Base-by-base conservation (phyloP, 2,797 vertebrate species). In the Tauraco hartlaubi region DNA sequence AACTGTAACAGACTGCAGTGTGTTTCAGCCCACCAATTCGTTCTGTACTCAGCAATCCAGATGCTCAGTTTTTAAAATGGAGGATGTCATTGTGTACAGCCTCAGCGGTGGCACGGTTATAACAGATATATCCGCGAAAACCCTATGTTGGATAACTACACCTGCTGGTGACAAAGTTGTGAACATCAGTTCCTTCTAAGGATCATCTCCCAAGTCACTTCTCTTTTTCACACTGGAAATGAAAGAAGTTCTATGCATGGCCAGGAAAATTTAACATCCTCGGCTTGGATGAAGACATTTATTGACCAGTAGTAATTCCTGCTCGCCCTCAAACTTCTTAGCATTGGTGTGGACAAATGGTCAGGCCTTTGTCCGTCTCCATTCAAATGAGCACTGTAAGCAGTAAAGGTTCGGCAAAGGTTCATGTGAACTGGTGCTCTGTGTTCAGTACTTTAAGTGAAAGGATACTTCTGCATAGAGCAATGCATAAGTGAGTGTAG, bases 11-110 rank as follows among this genome's bases (percentile, higher is more conserved):
- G 54, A 74, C 46, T 90, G 46, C 29, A 66, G 8, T 73, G 55
- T 86, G 25, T 25, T 90, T 81, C 62, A 96, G 43, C 46, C 41
- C 55, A 76, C 19, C 23, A 81, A 17, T 88, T 88, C 81, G 23
- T 44, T 83, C 35, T 75, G 9, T 54, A 49, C 80, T 91, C 73
- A 84, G 54, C 25, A 88, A 39, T 90, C 35, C 67, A 88, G 73
- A 74, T 93, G 56, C 55, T 73, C 25, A 21, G 23, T 64, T 93
- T 88, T 55, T 43, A 90, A 92, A 94, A 94, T 69, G 73, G 88
- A 90, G 39, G 37, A 78, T 88, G 58, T 51, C 5, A 56, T 58
- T 2, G 0, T 56, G 16, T 71, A 46, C 35, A 64, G 48, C 64
- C 61, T 77, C 76, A 75, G 56, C 54, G 44, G 62, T 64, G 29